Percentiles rank a stretch among this genome's conserved stretches.
Conservation (phyloP, 1,140 invertebrate species). For the Matsumurasca onukii region DNA sequence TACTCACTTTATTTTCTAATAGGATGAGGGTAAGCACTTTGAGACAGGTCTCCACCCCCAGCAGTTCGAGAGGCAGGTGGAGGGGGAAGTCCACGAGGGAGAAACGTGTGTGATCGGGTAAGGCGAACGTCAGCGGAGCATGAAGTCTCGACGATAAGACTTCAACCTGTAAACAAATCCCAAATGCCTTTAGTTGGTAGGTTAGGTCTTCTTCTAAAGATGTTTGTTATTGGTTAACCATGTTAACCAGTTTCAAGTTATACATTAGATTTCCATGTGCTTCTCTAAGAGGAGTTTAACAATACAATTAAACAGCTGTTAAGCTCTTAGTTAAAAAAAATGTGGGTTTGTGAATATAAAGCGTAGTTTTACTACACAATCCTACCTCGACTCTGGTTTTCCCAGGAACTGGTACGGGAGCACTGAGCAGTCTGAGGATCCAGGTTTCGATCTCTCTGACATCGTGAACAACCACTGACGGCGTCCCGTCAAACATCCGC, state of each 20-base stretch:
- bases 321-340: too few species aligned
- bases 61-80: constrained; percentile 94
- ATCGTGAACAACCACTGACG: constrained; percentile 90
- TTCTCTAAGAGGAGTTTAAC: too few species aligned
- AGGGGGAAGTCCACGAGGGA: constrained; percentile 96
- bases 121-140: constrained; percentile 86
- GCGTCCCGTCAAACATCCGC: constrained; percentile 68
- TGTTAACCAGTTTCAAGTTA: too few species aligned
- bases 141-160: constrained; percentile 87
- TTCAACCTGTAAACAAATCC: constrained; percentile 69
- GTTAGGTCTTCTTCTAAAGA: too few species aligned
- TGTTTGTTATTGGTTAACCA: too few species aligned
- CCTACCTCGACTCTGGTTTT: constrained; percentile 90
- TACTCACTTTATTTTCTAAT: constrained; percentile 92
- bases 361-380: too few species aligned
- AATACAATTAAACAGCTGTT: too few species aligned
- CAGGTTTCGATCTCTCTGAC: constrained; percentile 98
- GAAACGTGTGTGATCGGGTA: constrained; percentile 96
- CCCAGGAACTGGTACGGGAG: constrained; percentile 95
- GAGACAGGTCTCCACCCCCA: constrained; percentile 96
- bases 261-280: too few species aligned
- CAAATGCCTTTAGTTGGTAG: too few species aligned
- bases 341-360: too few species aligned
- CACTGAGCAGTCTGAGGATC: constrained; percentile 93
- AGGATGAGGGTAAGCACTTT: constrained; percentile 95